Evolutionary conservation across 2,888 invertebrate species (phyloP), one percentile per base, ranked within the genome.

Genomic region (Electrophaes corylata): DNA sequence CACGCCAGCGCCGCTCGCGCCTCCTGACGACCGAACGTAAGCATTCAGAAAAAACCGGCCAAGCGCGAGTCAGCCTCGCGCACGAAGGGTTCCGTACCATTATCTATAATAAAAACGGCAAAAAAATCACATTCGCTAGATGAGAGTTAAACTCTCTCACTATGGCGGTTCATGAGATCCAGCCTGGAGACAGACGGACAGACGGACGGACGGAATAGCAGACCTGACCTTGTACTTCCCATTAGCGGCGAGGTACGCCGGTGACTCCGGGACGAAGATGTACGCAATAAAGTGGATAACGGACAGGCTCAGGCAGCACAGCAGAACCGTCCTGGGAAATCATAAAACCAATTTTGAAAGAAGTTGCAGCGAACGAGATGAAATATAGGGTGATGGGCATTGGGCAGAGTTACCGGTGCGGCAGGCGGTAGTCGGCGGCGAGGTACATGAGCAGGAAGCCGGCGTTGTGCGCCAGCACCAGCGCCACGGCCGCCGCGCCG

Each of bases 371-470:
- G 0, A 31, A 3, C 1, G n/a, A 2, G 31, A 31, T 11, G 4
- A 23, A 23, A 23, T 23, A 23, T n/a, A n/a, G n/a, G n/a, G 26
- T 29, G 26, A 2, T 10, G 33, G 1, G 33, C 1, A 1, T 1
- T 4, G 3, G 33, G 33, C 0, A n/a, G 20, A 35, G 39, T 16
- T 50, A 86, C 86, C 73, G 75, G 64, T 80, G 81, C 2, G 73
- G 60, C 23, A 86, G 10, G 0, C 65, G 66, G 8, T 68, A 65
- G 62, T 81, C 81, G 0, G 86, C 84, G 0, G 84, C 87, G 0
- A 81, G 60, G 70, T 85, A 87, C 87, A 88, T 87, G 48, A 85
- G 76, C 66, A 87, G 76, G 61, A 83, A 67, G 56, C 87, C 88
- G 20, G 75, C 64, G 73, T 85, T 86, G 74, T 84, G 80, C 11